Base-by-base conservation (phyloP, 2,797 vertebrate species). In the Phoeniculus purpureus region DNA sequence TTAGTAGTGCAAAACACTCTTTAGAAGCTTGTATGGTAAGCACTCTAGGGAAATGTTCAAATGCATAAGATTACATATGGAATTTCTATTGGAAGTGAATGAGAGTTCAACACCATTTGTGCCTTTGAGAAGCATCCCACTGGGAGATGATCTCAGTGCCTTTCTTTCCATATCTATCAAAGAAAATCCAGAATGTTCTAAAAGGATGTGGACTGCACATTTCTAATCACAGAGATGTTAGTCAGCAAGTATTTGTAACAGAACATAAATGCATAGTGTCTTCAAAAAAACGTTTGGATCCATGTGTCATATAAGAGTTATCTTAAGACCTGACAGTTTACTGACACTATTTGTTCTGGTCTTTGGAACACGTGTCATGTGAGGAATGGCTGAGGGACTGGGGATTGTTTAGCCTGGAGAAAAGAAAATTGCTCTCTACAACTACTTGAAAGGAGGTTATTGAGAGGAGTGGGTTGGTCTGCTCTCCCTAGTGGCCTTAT, bases 251-350 rank as follows among this genome's bases (percentile, higher is more conserved):
- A n/a, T 70, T 85, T 76, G 29, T 65, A 71, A 70, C 20, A 37
- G 68, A 81, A 26, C 6, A 20, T 61, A 70, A 72, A 40, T 13
- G 2, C 3, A 2, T 58, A 60, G 3, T 54, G 15, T 70, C 20
- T 81, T 86, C 26, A 34, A 43, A 43, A 13, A 76, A n/a, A 84
- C 12, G 4, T 62, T 70, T 40, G 43, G 32, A 64, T 47, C 15
- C 2, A 0, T 34, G 12, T 55, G 11, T 80, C 37, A 43, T 16
- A 43, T 14, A 43, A 43, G 43, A 15, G 12, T 51, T 59, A 0
- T 83, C 13, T 52, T 65, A 68, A 80, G 34, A 74, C 10, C 4
- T 64, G 14, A 29, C 19, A 67, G 55, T 45, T 90, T 55, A 68
- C 8, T 61, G 15, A 65, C 16, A 16, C 43, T 43, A 16, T 43